Percentiles rank a stretch among this genome's conserved stretches.
Evolutionary conservation across 2,113 vertebrate genomes (phyloP).

Genomic region (Poeciliopsis turrubarensis): DNA sequence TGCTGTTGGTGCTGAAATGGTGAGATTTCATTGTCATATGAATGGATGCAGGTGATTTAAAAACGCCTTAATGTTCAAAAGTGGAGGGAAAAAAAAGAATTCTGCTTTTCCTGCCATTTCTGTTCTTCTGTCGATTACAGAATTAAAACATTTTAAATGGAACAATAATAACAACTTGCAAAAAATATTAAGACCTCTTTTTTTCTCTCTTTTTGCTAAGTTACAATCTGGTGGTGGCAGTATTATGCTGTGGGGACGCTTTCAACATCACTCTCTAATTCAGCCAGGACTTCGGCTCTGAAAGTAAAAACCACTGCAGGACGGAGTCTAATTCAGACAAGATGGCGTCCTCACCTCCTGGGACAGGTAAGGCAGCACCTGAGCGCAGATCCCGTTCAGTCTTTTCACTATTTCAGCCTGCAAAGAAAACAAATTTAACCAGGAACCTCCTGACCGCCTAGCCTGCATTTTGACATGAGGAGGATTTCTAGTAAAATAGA

Average conservation of each 20-base stretch:
- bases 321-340: not conserved
- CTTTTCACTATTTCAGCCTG: conserved; percentile 98
- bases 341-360: conserved; percentile 87
- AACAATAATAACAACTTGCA: no score
- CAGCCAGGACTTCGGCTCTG: not conserved
- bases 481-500: not conserved
- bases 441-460: not conserved
- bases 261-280: not conserved
- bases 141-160: no score
- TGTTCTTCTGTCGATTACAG: no score
- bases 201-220: no score
- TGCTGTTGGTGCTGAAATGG: conserved; percentile 93
- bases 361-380: conserved; percentile 96
- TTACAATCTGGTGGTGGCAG: not conserved
- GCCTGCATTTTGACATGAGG: not conserved
- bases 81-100: not conserved
- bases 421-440: not conserved
- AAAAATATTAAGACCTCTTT: no score
- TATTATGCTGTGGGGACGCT: not conserved
- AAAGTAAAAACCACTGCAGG: no score
- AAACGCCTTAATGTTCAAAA: not conserved
- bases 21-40: conserved; percentile 23
- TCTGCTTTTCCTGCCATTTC: not conserved
- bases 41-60: not conserved
- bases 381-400: conserved; percentile 96